These are phyloP conservation scores for Zaprionus davidi DNA, from an alignment of 1,140 invertebrate genomes.

Conservation along the genomic window DNA sequence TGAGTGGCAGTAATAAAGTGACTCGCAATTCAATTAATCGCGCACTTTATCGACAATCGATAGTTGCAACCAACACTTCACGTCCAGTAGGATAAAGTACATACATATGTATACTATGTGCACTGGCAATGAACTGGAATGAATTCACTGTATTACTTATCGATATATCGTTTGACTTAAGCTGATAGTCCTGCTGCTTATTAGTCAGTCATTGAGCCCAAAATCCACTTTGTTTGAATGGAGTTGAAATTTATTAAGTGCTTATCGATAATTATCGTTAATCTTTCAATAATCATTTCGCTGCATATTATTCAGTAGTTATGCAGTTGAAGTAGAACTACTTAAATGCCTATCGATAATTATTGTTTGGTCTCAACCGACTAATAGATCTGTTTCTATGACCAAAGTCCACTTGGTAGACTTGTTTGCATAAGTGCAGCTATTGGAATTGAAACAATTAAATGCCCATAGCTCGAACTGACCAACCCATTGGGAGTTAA, in stretches of 20 bases:
- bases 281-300: neutral
- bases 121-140: neutral
- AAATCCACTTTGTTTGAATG: neutral
- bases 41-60: slow-evolving; percentile 17
- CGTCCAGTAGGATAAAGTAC: neutral
- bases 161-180: neutral
- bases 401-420: too few relatives aligned
- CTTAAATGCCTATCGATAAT: too few relatives aligned
- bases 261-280: neutral
- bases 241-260: too few relatives aligned
- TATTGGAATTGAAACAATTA: too few relatives aligned
- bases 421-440: too few relatives aligned
- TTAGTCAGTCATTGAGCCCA: neutral
- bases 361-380: too few relatives aligned
- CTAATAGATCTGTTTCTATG: too few relatives aligned
- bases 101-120: neutral
- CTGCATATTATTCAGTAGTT: too few relatives aligned
- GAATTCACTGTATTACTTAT: neutral
- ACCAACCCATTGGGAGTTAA: too few relatives aligned
- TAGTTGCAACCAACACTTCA: slow-evolving; percentile 5
- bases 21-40: slow-evolving; percentile 31
- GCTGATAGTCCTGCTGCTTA: neutral
- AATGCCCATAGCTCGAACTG: too few relatives aligned
- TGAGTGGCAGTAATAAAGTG: slow-evolving; percentile 36
- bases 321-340: too few relatives aligned